Conservation (phyloP, 2,113 vertebrate genomes). For the Eulemur macaco region DNA sequence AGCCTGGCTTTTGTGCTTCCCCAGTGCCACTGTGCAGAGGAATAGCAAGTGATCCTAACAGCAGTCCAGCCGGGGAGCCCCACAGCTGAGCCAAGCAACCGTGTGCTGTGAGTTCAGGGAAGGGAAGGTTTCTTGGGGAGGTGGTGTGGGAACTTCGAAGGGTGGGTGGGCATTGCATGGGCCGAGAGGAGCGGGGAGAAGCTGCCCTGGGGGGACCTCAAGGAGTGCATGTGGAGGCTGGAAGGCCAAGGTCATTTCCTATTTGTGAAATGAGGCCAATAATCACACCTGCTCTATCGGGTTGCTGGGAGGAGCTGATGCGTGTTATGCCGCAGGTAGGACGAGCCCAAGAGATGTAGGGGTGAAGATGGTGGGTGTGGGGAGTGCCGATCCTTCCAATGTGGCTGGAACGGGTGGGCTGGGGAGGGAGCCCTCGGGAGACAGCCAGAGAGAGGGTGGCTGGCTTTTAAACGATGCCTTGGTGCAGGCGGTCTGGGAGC, state of each 20-base stretch:
- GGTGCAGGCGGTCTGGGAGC: fast-evolving
- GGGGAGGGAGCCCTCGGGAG: background rate
- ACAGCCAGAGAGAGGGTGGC: background rate
- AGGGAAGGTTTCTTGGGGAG: no score
- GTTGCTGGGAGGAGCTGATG: background rate
- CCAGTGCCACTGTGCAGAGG: no score
- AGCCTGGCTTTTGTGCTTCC: background rate
- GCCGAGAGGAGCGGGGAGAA: background rate
- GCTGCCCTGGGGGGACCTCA: fast-evolving
- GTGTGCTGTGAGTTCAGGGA: fast-evolving
- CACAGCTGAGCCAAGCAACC: background rate
- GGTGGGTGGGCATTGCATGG: no score
- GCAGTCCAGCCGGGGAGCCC: background rate
- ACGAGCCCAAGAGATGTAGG: background rate
- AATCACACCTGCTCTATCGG: background rate
- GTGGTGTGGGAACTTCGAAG: fast-evolving
- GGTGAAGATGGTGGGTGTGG: no score
- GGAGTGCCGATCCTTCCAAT: no score
- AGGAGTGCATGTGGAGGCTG: fast-evolving
- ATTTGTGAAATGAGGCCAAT: no score
- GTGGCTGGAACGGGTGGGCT: fast-evolving
- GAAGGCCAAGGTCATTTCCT: background rate
- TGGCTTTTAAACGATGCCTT: background rate
- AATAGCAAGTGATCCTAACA: background rate
- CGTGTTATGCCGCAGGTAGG: fast-evolving